These are phyloP conservation scores for Galerucella calmariensis DNA, from an alignment of 2,888 invertebrate species.

Conservation along the genomic window DNA sequence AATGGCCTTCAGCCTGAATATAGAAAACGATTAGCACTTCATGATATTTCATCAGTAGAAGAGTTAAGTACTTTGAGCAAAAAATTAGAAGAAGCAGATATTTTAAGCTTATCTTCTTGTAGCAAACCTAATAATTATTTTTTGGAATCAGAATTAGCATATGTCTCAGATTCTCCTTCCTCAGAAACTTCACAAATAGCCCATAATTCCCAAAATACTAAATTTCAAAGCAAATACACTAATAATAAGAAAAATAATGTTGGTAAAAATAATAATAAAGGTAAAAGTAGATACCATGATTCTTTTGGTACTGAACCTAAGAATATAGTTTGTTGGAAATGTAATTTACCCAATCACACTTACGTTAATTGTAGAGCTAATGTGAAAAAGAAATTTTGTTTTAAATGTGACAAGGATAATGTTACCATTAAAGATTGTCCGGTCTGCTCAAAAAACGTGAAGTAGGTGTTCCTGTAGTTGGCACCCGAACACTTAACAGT, in stretches of 20 bases:
- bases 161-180: too few species aligned
- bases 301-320: neutral
- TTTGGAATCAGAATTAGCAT: too few species aligned
- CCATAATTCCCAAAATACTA: neutral
- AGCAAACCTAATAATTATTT: too few species aligned
- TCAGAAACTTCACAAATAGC: neutral
- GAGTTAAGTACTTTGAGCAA: too few species aligned
- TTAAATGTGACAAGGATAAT: constrained; percentile 4
- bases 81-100: too few species aligned
- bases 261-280: too few species aligned
- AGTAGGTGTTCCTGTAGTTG: neutral
- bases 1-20: too few species aligned
- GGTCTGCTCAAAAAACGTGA: constrained; percentile 13
- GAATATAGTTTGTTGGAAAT: neutral
- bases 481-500: neutral
- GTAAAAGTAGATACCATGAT: neutral
- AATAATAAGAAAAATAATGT: neutral
- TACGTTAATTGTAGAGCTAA: constrained; percentile 15
- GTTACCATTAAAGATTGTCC: constrained; percentile 26
- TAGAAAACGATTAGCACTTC: too few species aligned
- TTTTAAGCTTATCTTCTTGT: too few species aligned
- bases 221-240: neutral
- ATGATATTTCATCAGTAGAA: too few species aligned
- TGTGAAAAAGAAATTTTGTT: constrained; percentile 35
- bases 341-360: constrained; percentile 13